Percentiles rank a stretch among this genome's conserved stretches.
These are phyloP conservation scores for Cynopterus sphinx DNA, from an alignment of 2,797 vertebrate species.

Conservation along the genomic window DNA sequence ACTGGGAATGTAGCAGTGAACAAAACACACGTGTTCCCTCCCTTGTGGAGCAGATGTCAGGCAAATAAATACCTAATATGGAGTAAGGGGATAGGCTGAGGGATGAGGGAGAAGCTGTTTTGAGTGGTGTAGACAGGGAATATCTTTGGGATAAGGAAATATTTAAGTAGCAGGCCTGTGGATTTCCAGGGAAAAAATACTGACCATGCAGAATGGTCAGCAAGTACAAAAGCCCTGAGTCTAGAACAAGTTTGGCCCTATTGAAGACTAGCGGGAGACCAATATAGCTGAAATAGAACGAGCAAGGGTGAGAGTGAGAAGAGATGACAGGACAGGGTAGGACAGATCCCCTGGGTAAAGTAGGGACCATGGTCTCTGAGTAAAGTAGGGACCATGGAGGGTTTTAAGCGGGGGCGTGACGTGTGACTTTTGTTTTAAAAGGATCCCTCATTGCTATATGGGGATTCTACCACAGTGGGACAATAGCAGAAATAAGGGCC, in stretches of 20 bases:
- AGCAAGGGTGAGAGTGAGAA: background rate
- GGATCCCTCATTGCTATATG: background rate
- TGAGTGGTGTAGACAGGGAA: background rate
- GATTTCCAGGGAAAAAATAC: background rate
- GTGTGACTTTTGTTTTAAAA: background rate
- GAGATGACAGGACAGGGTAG: background rate
- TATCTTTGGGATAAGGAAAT: background rate
- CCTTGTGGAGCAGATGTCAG: background rate
- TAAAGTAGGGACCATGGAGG: background rate
- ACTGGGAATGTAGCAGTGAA: background rate
- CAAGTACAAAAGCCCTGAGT: background rate
- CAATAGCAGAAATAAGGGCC: background rate
- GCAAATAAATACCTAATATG: background rate
- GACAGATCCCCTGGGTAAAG: background rate
- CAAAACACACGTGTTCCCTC: background rate
- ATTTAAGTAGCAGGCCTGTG: background rate
- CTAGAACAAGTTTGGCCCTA: background rate
- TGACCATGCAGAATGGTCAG: background rate
- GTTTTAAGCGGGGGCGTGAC: background rate
- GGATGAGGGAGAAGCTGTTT: background rate
- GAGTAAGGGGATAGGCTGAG: background rate
- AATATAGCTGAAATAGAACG: background rate
- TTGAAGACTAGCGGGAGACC: background rate
- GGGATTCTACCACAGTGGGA: background rate
- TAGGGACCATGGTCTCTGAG: background rate